Conservation (phyloP, 92 coral and sea anemone species). For the Bergia puertoricense region DNA sequence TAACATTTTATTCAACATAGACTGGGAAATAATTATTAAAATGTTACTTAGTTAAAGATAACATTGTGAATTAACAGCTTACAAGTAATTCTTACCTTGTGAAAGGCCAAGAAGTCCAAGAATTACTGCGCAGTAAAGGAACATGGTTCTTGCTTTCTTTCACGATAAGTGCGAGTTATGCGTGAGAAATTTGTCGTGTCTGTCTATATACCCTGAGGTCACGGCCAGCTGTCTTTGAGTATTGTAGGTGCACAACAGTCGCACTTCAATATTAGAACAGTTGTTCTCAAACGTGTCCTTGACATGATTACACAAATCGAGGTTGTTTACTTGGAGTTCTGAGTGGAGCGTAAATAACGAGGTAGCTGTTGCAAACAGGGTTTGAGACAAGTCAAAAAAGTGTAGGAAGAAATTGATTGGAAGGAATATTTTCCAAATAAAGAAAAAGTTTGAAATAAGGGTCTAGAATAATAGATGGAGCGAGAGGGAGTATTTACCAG, state of each 20-base stretch:
- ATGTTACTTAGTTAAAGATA: too few relatives aligned
- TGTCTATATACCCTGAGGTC: background rate
- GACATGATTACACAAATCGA: background rate
- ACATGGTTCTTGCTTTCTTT: conserved; percentile 12
- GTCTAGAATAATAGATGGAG: too few relatives aligned
- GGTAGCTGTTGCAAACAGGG: background rate
- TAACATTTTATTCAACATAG: background rate
- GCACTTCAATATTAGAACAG: background rate
- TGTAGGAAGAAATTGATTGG: background rate
- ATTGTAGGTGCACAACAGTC: background rate
- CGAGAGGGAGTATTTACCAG: too few relatives aligned
- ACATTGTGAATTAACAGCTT: background rate
- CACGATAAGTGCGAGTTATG: background rate
- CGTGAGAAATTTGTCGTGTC: too few relatives aligned
- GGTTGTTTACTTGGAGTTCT: background rate
- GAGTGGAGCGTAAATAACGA: background rate
- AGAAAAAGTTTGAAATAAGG: too few relatives aligned
- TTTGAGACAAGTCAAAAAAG: background rate
- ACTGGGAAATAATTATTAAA: background rate
- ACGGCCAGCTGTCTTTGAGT: background rate
- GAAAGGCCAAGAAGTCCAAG: conserved; percentile 20
- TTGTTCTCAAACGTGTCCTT: background rate
- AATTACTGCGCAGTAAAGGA: background rate
- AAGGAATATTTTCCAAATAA: background rate
- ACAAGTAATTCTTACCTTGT: background rate